phyloP scores from a whole-genome alignment of 2,113 vertebrate species.

The Zootoca vivipara region DNA sequence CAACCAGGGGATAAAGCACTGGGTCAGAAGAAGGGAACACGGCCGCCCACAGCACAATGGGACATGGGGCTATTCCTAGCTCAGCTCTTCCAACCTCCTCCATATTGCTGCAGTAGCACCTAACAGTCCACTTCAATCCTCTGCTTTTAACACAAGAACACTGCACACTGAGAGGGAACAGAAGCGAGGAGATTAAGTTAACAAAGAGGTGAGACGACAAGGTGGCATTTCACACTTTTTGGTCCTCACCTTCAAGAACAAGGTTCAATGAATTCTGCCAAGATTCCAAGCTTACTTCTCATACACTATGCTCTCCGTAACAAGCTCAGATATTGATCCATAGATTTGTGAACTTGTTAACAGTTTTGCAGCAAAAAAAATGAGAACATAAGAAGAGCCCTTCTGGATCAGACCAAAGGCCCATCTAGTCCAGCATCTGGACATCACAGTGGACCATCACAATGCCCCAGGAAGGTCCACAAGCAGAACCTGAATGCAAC shows the following conservation, averaged over 20 bases:
- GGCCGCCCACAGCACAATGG: neutral
- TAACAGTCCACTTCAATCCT: neutral
- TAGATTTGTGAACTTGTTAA: too few species aligned
- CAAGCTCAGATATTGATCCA: neutral
- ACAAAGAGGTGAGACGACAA: neutral
- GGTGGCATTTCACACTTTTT: neutral
- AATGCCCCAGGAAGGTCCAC: too few species aligned
- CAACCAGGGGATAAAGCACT: slow-evolving; percentile 27
- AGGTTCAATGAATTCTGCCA: neutral
- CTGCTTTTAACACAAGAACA: neutral
- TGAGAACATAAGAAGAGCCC: too few species aligned
- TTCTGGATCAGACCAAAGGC: too few species aligned
- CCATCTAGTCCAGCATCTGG: too few species aligned
- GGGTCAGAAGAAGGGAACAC: neutral
- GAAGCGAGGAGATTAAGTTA: neutral
- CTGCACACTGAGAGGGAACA: neutral
- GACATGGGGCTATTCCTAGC: neutral
- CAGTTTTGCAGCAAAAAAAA: neutral
- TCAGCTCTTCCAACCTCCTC: neutral
- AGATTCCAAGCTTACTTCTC: neutral
- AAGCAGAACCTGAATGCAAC: too few species aligned
- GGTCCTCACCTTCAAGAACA: neutral
- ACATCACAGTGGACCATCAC: too few species aligned
- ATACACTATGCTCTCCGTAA: neutral
- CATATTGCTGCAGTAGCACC: neutral